These are phyloP conservation scores for Tapirus terrestris DNA, from an alignment of 2,113 vertebrate genomes.

Conservation along the genomic window DNA sequence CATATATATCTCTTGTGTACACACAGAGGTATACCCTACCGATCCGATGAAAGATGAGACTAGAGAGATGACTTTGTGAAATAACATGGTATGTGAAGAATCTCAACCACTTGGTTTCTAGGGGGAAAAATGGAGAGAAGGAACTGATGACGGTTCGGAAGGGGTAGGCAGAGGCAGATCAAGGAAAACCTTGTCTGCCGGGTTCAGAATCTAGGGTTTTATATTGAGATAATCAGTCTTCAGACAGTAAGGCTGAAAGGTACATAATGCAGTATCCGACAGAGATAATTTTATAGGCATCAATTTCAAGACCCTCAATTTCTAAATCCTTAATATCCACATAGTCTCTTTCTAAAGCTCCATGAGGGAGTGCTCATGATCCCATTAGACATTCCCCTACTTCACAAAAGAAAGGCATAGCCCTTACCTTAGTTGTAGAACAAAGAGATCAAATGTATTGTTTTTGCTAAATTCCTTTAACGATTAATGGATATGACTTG, in stretches of 20 bases:
- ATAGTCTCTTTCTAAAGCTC: neutral
- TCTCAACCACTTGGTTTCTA: neutral
- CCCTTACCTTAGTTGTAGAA: neutral
- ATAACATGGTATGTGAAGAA: neutral
- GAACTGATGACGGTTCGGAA: accelerated
- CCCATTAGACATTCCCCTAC: accelerated
- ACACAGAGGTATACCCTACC: neutral
- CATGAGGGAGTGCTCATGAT: accelerated
- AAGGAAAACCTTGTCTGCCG: neutral
- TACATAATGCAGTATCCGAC: neutral
- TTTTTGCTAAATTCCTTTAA: neutral
- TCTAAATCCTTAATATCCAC: neutral
- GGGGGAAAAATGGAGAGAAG: neutral
- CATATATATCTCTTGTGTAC: too few relatives aligned
- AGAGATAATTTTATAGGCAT: neutral
- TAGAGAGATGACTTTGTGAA: neutral
- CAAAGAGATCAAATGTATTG: neutral
- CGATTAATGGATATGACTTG: neutral
- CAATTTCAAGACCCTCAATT: neutral
- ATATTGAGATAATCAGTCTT: neutral
- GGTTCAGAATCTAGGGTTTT: neutral
- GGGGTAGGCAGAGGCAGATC: accelerated
- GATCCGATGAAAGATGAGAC: neutral
- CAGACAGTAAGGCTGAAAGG: neutral
- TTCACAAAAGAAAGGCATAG: neutral